phyloP scores from a whole-genome alignment of 2,888 invertebrate species.

The Odontocolon sp. region DNA sequence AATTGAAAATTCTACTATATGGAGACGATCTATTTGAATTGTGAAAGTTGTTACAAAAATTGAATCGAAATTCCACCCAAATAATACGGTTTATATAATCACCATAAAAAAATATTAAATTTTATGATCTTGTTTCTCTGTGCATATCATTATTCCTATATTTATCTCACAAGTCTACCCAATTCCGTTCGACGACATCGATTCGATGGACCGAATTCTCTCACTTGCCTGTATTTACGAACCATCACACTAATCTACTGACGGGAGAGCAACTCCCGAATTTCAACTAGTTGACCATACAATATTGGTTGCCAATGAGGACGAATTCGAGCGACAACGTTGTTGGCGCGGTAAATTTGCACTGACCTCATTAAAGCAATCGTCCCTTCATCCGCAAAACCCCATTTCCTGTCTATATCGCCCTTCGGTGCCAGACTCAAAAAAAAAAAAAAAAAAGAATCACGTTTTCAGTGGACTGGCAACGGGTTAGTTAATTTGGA shows the following conservation, averaged over 20 bases:
- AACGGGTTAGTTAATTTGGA: too few species aligned
- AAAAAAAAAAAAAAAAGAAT: too few species aligned
- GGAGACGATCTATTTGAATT: too few species aligned
- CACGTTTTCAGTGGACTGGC: too few species aligned
- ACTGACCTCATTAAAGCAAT: constrained; percentile 61
- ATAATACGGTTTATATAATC: too few species aligned
- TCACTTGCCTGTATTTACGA: constrained; percentile 6
- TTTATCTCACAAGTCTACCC: constrained; percentile 2
- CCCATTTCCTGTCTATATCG: not conserved
- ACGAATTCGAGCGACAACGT: constrained; percentile 57
- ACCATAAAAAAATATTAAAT: too few species aligned
- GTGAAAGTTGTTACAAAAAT: too few species aligned
- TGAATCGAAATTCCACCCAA: too few species aligned
- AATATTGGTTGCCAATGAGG: constrained; percentile 60
- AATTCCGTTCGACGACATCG: constrained; percentile 9
- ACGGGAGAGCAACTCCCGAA: not conserved
- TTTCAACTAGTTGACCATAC: not conserved
- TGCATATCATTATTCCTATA: not conserved
- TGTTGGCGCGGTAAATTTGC: constrained; percentile 58
- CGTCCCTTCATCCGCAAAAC: not conserved
- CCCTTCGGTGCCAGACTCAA: not conserved
- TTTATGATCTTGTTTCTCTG: too few species aligned
- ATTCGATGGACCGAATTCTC: not conserved
- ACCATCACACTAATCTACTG: constrained; percentile 24
- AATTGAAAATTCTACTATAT: too few species aligned